Conservation (phyloP, 2,797 vertebrate genomes). For the Phoebastria nigripes region DNA sequence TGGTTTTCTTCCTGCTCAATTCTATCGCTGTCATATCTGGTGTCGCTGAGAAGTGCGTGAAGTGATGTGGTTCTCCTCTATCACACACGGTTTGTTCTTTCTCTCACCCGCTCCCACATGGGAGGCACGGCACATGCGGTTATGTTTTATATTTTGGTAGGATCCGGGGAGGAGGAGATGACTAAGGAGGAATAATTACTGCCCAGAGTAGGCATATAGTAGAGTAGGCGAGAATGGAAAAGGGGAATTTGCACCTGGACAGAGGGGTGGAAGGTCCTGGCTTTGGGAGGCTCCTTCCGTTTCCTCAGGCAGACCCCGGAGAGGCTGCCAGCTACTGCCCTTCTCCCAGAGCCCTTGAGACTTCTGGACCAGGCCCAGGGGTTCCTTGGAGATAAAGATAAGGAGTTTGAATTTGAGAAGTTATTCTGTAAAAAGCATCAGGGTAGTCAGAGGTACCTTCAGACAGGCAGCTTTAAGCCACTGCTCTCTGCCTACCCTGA, state of each 20-base stretch:
- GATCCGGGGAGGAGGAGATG: background rate
- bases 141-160: background rate
- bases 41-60: background rate
- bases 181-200: background rate
- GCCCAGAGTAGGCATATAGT: background rate
- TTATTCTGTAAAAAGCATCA: background rate
- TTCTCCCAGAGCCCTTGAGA: background rate
- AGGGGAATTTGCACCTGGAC: background rate
- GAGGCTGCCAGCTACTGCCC: background rate
- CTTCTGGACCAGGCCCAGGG: background rate
- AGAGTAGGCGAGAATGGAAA: background rate
- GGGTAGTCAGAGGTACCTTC: background rate
- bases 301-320: background rate
- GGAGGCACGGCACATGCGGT: background rate
- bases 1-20: conserved; percentile 3
- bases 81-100: background rate
- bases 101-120: background rate
- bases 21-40: conserved; percentile 2
- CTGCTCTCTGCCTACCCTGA: background rate
- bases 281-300: background rate
- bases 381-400: background rate
- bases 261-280: background rate
- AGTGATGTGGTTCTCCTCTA: background rate
- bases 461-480: background rate
- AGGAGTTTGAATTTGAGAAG: background rate